Base-by-base conservation (phyloP, 1,140 invertebrate species). In the Bombus polaris region DNA sequence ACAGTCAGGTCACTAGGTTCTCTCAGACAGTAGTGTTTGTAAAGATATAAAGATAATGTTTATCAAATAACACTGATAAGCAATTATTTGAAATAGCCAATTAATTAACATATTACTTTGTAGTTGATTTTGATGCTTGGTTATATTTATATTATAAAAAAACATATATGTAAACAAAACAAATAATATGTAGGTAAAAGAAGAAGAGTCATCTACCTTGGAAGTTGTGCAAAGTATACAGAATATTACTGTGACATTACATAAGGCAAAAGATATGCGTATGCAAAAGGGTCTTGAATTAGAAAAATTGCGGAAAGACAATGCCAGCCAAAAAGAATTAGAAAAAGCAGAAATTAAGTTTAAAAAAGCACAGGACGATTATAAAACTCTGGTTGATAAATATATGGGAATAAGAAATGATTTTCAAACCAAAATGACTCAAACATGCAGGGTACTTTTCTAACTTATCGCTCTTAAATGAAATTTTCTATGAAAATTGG, bases 321-420 rank as follows among this genome's bases (percentile, higher is more conserved):
- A 97, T 96, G 97, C 97, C 53, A 98, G 98, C 44, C 96, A 97
- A 68, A 98, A 98, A 94, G 98, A 99, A 92, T 96, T 99, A 81
- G 98, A 99, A 95, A 99, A 99, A 94, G 97, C 98, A 86, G 98
- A 99, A 95, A 95, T 96, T 5, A 99, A 99, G 94, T 96, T 98
- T 85, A 98, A 98, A 94, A 99, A 99, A 96, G 96, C 98, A 68
- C 98, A 99, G 94, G 98, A 99, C 94, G 99, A 99, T 89, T 99
- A 99, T 92, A 98, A 97, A 94, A 94, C 95, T 74, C 96, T 98
- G 80, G 97, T 99, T 74, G 98, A 99, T 75, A 99, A 99, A 95
- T 99, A 99, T 93, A 97, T 96, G 87, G 95, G 96, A 32, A 97
- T 98, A 79, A 97, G 98, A 94, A 98, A 98, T 89, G 98, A 99